These are phyloP conservation scores for Drosophila melanica DNA, from an alignment of 1,140 invertebrate genomes.

Conservation along the genomic window DNA sequence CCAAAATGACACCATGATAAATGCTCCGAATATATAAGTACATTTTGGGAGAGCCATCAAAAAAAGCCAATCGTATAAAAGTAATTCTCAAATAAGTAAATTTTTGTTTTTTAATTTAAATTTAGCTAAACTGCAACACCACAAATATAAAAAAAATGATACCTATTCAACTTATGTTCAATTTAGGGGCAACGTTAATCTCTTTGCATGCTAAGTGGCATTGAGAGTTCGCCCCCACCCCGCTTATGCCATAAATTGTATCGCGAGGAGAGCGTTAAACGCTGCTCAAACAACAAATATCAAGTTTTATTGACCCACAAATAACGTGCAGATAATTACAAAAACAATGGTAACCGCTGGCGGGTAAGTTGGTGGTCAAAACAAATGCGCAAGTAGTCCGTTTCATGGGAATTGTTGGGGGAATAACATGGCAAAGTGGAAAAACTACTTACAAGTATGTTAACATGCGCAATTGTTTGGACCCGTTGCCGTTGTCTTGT, in stretches of 20 bases:
- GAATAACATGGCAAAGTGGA: conserved; percentile 73
- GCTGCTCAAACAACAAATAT: conserved; percentile 73
- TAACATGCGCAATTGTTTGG: conserved; percentile 79
- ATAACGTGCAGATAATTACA: conserved; percentile 83
- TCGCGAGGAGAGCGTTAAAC: conserved; percentile 36
- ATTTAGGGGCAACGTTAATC: conserved; percentile 47
- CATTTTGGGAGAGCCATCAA: conserved; percentile 33
- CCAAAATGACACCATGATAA: conserved; percentile 23
- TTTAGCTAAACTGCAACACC: too few species aligned
- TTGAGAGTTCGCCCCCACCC: conserved; percentile 64
- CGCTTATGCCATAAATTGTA: conserved; percentile 70
- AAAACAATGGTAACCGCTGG: conserved; percentile 72
- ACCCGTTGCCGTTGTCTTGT: conserved; percentile 55
- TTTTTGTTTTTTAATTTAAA: background rate
- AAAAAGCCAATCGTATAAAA: background rate
- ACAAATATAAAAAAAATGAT: background rate
- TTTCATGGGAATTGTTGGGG: background rate
- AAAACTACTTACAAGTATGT: conserved; percentile 83
- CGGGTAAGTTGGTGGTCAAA: conserved; percentile 54
- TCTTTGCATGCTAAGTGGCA: conserved; percentile 68
- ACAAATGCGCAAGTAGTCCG: conserved; percentile 60
- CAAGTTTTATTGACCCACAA: conserved; percentile 83
- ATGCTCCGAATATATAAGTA: conserved; percentile 40
- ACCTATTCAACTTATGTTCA: conserved; percentile 14
- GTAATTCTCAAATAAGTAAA: background rate